A percentile compares a stretch with the other conserved stretches of the same genome.
Evolutionary conservation across 2,888 invertebrate genomes (phyloP).

Genomic region (Empis livida): DNA sequence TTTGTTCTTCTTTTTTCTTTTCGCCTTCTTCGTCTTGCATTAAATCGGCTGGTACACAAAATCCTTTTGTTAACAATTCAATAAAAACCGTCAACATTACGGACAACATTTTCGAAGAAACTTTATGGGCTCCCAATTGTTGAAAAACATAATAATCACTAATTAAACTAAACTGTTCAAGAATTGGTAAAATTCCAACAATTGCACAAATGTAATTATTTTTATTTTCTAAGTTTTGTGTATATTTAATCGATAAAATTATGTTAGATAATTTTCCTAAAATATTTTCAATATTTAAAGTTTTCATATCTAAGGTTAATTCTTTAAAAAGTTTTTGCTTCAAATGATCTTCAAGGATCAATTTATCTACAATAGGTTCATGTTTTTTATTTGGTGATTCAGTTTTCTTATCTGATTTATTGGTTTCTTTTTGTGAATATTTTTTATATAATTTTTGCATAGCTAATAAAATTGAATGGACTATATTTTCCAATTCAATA

Average conservation of each 20-base stretch:
- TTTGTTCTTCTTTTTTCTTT: constrained; percentile 38
- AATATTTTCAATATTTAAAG: constrained; percentile 43
- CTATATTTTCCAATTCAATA: constrained; percentile 35
- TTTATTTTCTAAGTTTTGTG: constrained; percentile 25
- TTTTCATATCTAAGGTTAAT: constrained; percentile 45
- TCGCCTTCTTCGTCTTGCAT: constrained; percentile 59
- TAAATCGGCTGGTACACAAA: constrained; percentile 81
- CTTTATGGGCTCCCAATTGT: constrained; percentile 62
- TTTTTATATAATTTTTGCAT: constrained; percentile 48
- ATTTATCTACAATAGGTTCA: constrained; percentile 26
- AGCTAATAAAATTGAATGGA: constrained; percentile 41
- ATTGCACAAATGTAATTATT: constrained; percentile 19
- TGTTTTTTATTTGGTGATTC: constrained; percentile 12
- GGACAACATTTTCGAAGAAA: constrained; percentile 70
- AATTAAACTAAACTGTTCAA: constrained; percentile 63
- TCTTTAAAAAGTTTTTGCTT: constrained; percentile 51
- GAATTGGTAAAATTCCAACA: constrained; percentile 43
- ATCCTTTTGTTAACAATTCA: constrained; percentile 75
- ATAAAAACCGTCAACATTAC: constrained; percentile 73
- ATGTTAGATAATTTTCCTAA: constrained; percentile 33
- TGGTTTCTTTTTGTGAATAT: constrained; percentile 19
- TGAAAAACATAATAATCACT: constrained; percentile 69
- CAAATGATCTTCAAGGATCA: constrained; percentile 50
- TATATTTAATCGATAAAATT: constrained; percentile 36
- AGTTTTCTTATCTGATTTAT: constrained; percentile 10